A percentile compares a stretch with the other conserved stretches of the same genome.
phyloP scores from a whole-genome alignment of 2,888 invertebrate genomes.

The Allophyes oxyacanthae region DNA sequence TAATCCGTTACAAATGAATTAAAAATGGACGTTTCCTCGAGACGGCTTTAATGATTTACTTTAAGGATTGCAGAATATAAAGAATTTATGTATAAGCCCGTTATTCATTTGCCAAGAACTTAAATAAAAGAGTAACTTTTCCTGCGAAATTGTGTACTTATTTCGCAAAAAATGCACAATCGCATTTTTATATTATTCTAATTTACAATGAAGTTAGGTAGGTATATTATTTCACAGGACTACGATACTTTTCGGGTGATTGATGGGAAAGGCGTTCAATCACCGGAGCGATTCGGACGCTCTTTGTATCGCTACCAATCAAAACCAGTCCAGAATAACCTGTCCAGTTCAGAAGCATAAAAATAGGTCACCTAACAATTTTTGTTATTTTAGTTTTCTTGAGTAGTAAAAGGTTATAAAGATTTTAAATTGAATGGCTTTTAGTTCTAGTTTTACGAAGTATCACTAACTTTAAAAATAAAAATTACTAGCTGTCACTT shows the following conservation, averaged over 20 bases:
- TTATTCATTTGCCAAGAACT: constrained; percentile 3
- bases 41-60: constrained; percentile 12
- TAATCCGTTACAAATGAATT: constrained; percentile 17
- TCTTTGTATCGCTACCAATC: constrained; percentile 26
- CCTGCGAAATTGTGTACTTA: too few relatives aligned
- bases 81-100: constrained; percentile 5
- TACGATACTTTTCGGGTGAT: too few relatives aligned
- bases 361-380: constrained; percentile 3
- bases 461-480: too few relatives aligned
- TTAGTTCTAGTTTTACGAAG: constrained; percentile 7
- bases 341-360: constrained; percentile 24
- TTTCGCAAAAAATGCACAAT: too few relatives aligned
- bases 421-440: constrained; percentile 23
- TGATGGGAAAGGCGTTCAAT: constrained; percentile 9
- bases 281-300: constrained; percentile 1
- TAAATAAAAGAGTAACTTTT: background rate
- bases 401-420: constrained; percentile 13
- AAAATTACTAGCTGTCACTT: too few relatives aligned
- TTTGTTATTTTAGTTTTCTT: constrained; percentile 19
- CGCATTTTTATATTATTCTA: too few relatives aligned
- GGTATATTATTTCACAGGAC: too few relatives aligned
- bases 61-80: constrained; percentile 13
- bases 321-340: constrained; percentile 25
- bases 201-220: too few relatives aligned
- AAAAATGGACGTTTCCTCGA: constrained; percentile 21